Conservation (phyloP, 2,113 vertebrate species). For the Pedetes capensis region DNA sequence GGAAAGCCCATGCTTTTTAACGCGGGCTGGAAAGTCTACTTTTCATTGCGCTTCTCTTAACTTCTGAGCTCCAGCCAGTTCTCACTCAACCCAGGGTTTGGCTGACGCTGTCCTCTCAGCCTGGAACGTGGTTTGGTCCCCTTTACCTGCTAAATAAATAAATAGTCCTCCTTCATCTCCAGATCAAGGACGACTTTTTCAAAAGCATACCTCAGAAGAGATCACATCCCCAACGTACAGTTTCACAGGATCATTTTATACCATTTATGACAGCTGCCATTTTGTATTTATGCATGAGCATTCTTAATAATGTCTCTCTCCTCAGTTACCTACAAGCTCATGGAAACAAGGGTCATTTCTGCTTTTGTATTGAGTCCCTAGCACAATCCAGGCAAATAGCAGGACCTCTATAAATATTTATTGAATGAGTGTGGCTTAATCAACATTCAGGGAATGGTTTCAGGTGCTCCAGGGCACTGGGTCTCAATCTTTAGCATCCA, state of each 20-base stretch:
- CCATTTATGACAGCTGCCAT: constrained; percentile 31
- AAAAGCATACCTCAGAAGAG: not conserved
- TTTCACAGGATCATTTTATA: not conserved
- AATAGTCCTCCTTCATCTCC: not conserved
- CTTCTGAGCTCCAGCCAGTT: not conserved
- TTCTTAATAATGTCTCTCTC: constrained; percentile 28
- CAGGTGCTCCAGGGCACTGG: not conserved
- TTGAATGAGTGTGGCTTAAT: not conserved
- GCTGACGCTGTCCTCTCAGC: not conserved
- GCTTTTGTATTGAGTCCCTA: not conserved
- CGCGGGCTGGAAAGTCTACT: not conserved
- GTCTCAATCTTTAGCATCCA: not conserved
- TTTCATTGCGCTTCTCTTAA: not conserved
- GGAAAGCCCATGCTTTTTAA: not conserved
- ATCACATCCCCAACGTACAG: not conserved
- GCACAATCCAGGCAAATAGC: not conserved
- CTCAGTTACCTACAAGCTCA: not conserved
- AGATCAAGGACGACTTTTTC: not conserved
- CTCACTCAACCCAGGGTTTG: not conserved
- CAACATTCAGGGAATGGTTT: not conserved
- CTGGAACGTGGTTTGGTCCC: too few relatives aligned
- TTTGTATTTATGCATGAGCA: constrained; percentile 27
- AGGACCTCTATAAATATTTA: not conserved
- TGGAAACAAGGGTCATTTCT: not conserved
- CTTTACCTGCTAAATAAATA: not conserved